Percentiles rank a stretch among this genome's conserved stretches.
phyloP scores from a whole-genome alignment of 2,797 vertebrate species.

The Nyctalus aviator region DNA sequence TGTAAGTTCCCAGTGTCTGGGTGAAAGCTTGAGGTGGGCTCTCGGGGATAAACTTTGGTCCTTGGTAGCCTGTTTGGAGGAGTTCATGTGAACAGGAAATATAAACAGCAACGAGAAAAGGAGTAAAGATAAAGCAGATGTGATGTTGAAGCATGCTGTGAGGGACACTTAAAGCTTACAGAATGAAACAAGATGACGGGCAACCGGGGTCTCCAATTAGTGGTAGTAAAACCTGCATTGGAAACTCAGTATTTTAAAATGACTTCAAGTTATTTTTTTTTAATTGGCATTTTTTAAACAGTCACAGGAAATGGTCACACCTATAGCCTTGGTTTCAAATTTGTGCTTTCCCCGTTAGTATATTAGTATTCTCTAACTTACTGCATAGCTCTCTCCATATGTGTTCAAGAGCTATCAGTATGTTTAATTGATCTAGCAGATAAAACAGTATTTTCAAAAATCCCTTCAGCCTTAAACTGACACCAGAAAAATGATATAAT shows the following conservation, averaged over 20 bases:
- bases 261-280: slow-evolving; percentile 9
- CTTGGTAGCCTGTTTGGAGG: neutral
- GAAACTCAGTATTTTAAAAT: neutral
- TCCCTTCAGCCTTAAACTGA: neutral
- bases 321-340: neutral
- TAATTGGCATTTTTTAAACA: neutral
- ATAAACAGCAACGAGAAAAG: neutral
- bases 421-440: neutral
- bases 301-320: neutral
- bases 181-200: neutral
- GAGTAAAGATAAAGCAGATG: neutral
- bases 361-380: neutral
- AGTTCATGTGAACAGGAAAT: neutral
- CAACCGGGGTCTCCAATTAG: too few species aligned
- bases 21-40: neutral
- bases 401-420: neutral
- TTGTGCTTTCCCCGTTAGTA: too few species aligned
- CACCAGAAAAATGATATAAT: neutral
- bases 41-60: neutral
- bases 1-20: neutral
- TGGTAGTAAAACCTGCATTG: neutral
- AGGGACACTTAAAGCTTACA: neutral
- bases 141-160: neutral
- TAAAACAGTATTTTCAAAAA: neutral
- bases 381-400: neutral